Evolutionary conservation across 2,888 invertebrate genomes (phyloP), one percentile per base, ranked within the genome.

Genomic region (Dysmachus trigonus): DNA sequence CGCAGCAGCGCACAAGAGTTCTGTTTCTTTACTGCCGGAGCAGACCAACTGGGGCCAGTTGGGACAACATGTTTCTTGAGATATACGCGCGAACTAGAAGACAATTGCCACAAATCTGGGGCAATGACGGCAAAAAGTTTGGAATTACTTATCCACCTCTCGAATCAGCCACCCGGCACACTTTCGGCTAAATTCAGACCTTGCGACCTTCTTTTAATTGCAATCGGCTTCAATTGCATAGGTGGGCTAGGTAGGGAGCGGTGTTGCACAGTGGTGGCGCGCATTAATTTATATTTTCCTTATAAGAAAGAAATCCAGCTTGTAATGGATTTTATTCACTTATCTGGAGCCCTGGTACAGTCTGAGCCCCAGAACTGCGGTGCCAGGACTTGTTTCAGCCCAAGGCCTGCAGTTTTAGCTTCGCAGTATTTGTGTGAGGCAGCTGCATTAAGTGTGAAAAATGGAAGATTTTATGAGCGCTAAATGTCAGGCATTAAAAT

Each of bases 81-180:
- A 62, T 73, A 62, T 81, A 53, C 81, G 33, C 81, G 33, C 51
- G 81, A 30, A 22, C 13, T 51, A 73, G 31, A 81, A 51, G 62
- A 81, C 81, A 81, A 81, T 81, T 81, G 33, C 81, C 31, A 10
- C 33, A 62, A 81, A 81, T 81, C 81, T 81, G 47, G 81, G 81
- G 13, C 81, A 81, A 22, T 53, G 62, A 2, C 33, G 31, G 81
- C 53, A 81, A 81, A 81, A 81, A 81, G 27, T 81, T 81, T 53
- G 41, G 77, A 77, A 77, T 77, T 47, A 47, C 18, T 62, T 81
- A 62, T 62, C 31, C 41, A 31, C 22, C 30, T 30, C 47, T 51
- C 51, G 79, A 73, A 73, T 62, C 73, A 31, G 31, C 73, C 73
- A 73, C 73, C 31, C 73, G 73, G 31, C 33, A 73, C 73, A 73